Evolutionary conservation across 2,888 invertebrate genomes (phyloP), one percentile per base, ranked within the genome.

Genomic region (Caenorhabditis sp.): DNA sequence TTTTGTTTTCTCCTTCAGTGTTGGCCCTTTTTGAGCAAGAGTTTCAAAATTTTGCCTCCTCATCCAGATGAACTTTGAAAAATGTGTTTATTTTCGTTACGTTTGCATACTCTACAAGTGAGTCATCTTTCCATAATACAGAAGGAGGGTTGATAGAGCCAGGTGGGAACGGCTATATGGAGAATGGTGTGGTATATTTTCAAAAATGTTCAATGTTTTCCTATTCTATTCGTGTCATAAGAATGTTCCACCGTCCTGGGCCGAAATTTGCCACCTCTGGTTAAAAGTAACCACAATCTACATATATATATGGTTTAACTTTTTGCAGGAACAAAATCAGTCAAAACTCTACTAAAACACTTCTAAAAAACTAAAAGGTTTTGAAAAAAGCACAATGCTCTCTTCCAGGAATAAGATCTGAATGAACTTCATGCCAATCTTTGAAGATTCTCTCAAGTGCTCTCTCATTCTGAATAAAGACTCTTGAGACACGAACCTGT

Each of bases 401-500:
- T 35, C 35, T 61, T 8, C 19, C 22, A 3, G 12, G 12, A 24
- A 16, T 12, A 54, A 26, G 10, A 54, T n/a, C 28, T 58, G n/a
- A 31, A 58, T 41, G 63, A 54, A 61, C 63, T 28, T 31, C 44
- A 24, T 44, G 6, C 19, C 31, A 28, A 31, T 64, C 41, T 64
- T 31, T 74, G 56, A 54, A 64, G 28, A 56, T 56, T 73, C 24
- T 63, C 51, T 73, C 35, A 73, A 75, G 74, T 54, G 41, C 38
- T 0, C 47, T 24, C 24, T 24, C 28, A 19, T 24, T 51, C n/a
- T 47, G 16, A 66, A 47, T 10, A 72, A 24, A 51, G n/a, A 54
- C 73, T 28, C 73, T 61, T 51, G n/a, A 64, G 75, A 69, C 49
- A 69, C 77, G 41, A 77, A 77, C 77, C 77, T 77, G 77, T 22